These are phyloP conservation scores for Lytechinus variegatus DNA, from an alignment of 35 echinoderm and acorn worm species.

Conservation along the genomic window DNA sequence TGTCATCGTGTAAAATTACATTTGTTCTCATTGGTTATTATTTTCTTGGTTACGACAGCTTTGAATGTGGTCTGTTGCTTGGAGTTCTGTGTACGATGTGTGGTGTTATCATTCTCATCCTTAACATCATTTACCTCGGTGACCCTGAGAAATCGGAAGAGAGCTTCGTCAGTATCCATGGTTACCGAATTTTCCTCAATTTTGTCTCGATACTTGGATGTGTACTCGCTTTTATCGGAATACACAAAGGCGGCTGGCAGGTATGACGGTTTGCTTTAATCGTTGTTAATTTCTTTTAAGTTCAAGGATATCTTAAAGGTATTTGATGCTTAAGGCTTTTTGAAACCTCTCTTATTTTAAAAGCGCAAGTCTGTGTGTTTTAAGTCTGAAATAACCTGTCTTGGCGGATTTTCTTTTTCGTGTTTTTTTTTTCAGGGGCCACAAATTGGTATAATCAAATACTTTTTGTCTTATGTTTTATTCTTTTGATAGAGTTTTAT, in stretches of 20 bases:
- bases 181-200: conserved; percentile 90
- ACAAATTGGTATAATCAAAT: no score
- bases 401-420: not conserved
- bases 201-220: conserved; percentile 79
- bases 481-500: no score
- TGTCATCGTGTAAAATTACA: no score
- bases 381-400: not conserved
- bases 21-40: no score
- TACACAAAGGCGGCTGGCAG: conserved; percentile 89
- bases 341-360: not conserved
- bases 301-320: no score
- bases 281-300: no score
- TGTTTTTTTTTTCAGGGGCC: no score
- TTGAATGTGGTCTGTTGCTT: conserved; percentile 84
- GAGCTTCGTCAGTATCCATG: conserved; percentile 86
- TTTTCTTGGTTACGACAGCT: conserved; percentile 44
- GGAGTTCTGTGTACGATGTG: conserved; percentile 94
- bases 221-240: conserved; percentile 71
- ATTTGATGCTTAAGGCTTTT: no score
- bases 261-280: not conserved
- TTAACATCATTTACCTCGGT: conserved; percentile 89
- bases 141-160: conserved; percentile 71
- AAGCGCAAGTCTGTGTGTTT: not conserved
- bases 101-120: conserved; percentile 87
- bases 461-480: no score